Conservation (phyloP, 2,888 invertebrate species). For the Sesamia inferens region DNA sequence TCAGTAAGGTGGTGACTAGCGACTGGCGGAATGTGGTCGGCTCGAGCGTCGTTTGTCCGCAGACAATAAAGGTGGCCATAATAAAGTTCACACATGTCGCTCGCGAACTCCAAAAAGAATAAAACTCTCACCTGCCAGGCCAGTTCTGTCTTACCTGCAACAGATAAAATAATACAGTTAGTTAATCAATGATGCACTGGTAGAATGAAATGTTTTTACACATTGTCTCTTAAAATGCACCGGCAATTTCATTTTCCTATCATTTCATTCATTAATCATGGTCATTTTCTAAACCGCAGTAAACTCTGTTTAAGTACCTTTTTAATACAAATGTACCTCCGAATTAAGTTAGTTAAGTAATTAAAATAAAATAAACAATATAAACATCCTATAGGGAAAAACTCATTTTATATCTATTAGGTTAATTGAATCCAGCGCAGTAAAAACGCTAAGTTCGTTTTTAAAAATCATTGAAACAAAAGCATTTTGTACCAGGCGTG, state of each 20-base stretch:
- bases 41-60: conserved; percentile 67
- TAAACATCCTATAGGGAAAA: background rate
- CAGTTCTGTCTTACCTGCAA: conserved; percentile 83
- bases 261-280: conserved; percentile 25
- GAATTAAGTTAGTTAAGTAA: background rate
- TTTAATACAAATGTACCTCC: background rate
- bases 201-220: conserved; percentile 56
- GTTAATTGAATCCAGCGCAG: conserved; percentile 20
- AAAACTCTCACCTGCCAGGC: conserved; percentile 80
- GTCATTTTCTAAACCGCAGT: conserved; percentile 11
- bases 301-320: background rate
- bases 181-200: conserved; percentile 68
- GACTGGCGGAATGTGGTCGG: conserved; percentile 66
- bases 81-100: conserved; percentile 85
- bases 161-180: conserved; percentile 79
- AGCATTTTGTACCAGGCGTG: conserved; percentile 65
- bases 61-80: conserved; percentile 79
- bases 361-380: background rate
- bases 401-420: conserved; percentile 14
- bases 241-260: conserved; percentile 32
- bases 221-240: conserved; percentile 34
- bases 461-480: conserved; percentile 51
- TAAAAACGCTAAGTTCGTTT: conserved; percentile 25
- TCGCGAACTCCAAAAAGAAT: conserved; percentile 77
- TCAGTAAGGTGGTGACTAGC: conserved; percentile 37